Conservation (phyloP, 2,113 vertebrate species). For the Propithecus coquereli region DNA sequence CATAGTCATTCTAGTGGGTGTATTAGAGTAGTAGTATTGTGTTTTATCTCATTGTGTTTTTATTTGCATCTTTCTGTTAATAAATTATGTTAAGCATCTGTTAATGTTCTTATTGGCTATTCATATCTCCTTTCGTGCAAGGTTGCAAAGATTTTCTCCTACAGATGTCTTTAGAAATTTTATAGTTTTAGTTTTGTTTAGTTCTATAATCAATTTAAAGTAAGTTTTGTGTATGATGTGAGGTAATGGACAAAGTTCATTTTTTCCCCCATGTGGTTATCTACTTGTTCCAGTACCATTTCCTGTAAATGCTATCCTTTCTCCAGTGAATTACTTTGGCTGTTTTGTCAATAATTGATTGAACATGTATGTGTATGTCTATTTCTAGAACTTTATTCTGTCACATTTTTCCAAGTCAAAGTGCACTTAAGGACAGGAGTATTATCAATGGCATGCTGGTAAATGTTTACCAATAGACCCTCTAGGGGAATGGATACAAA, state of each 20-base stretch:
- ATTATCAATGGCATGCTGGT: not conserved
- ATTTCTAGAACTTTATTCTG: not conserved
- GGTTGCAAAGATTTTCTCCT: not conserved
- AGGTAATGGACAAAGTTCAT: not conserved
- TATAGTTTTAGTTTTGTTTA: not conserved
- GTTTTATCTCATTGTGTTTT: not conserved
- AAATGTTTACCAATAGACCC: not conserved
- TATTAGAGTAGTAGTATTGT: not conserved
- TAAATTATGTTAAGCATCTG: not conserved
- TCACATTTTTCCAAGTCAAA: not conserved
- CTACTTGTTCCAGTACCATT: not conserved
- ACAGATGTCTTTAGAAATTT: slow-evolving; percentile 12
- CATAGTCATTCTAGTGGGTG: not conserved
- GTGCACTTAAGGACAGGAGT: not conserved
- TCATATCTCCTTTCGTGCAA: not conserved
- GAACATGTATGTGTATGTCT: not conserved
- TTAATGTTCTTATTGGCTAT: not conserved
- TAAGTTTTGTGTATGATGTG: not conserved
- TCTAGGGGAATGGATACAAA: not conserved
- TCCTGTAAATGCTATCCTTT: not conserved
- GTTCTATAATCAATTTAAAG: slow-evolving; percentile 5
- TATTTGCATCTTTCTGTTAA: slow-evolving; percentile 9
- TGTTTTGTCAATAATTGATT: slow-evolving; percentile 4
- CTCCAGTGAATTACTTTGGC: not conserved
- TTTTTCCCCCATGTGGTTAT: not conserved